Evolutionary conservation across 2,113 vertebrate species (phyloP).

Genomic region (Ivindomyrus marchei): DNA sequence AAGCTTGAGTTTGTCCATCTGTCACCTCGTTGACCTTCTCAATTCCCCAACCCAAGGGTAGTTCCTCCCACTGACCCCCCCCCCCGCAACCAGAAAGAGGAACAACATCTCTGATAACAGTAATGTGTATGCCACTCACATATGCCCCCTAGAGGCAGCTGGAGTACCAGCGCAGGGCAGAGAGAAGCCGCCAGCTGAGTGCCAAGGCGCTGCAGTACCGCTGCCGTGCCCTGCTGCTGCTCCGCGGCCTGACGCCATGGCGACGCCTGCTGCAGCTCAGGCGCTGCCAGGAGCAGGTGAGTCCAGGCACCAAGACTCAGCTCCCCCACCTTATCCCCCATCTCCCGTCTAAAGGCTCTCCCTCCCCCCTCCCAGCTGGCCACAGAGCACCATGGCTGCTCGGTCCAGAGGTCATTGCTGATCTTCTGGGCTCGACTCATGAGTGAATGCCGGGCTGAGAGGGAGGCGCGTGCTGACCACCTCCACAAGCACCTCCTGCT

Average conservation of each 20-base stretch:
- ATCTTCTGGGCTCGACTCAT: conserved; percentile 62
- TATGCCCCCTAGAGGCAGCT: conserved; percentile 68
- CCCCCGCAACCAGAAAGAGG: neutral
- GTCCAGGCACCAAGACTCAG: neutral
- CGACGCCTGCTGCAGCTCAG: conserved; percentile 64
- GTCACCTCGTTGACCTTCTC: neutral
- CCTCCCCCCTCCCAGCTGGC: conserved; percentile 62
- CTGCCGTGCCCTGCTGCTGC: conserved; percentile 59
- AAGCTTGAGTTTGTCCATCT: neutral
- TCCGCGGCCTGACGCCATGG: conserved; percentile 76
- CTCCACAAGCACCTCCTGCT: conserved; percentile 60
- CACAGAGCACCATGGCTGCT: conserved; percentile 54
- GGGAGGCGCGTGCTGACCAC: conserved; percentile 58
- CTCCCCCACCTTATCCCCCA: neutral
- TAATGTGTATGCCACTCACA: neutral
- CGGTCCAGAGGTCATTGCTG: conserved; percentile 61
- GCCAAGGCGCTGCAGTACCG: conserved; percentile 68
- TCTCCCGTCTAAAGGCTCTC: neutral
- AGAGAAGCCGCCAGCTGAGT: conserved; percentile 62
- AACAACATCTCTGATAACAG: neutral
- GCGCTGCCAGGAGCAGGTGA: conserved; percentile 63
- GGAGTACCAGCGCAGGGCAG: conserved; percentile 68
- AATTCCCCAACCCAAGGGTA: neutral
- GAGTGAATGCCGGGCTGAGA: conserved; percentile 50
- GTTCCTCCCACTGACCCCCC: too few species aligned